A percentile compares a stretch with the other conserved stretches of the same genome.
phyloP scores from a whole-genome alignment of 2,113 vertebrate species.

The Elachura formosa region DNA sequence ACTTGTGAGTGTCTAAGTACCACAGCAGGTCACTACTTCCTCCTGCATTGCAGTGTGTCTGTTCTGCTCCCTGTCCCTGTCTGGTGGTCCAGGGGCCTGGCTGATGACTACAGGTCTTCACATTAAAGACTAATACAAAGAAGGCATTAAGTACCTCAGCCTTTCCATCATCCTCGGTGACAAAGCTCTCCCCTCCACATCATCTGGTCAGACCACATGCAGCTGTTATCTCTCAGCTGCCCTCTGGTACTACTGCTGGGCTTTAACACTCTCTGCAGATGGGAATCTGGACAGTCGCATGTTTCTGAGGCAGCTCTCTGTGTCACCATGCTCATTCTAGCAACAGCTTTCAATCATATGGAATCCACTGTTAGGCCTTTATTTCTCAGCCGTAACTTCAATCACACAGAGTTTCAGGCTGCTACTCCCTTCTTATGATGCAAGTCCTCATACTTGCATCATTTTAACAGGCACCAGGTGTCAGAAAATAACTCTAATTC shows the following conservation, averaged over 20 bases:
- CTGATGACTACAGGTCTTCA: not conserved
- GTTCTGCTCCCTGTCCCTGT: not conserved
- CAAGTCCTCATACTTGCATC: not conserved
- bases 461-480: accelerated
- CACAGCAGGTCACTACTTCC: not conserved
- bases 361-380: not conserved
- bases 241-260: not conserved
- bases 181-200: accelerated
- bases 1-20: not conserved
- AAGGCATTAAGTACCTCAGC: not conserved
- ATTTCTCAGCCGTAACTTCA: not conserved
- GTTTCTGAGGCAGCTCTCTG: not conserved
- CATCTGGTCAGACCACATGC: not conserved
- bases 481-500: not conserved
- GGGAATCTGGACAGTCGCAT: not conserved
- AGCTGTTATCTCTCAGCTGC: not conserved
- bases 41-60: not conserved
- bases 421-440: not conserved
- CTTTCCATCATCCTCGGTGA: not conserved
- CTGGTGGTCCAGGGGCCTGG: no score
- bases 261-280: not conserved
- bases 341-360: not conserved
- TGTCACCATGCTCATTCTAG: not conserved
- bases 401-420: not conserved
- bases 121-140: not conserved